A percentile compares a stretch with the other conserved stretches of the same genome.
phyloP scores from a whole-genome alignment of 2,797 vertebrate species.

The Cynodonichthys magdalenae region DNA sequence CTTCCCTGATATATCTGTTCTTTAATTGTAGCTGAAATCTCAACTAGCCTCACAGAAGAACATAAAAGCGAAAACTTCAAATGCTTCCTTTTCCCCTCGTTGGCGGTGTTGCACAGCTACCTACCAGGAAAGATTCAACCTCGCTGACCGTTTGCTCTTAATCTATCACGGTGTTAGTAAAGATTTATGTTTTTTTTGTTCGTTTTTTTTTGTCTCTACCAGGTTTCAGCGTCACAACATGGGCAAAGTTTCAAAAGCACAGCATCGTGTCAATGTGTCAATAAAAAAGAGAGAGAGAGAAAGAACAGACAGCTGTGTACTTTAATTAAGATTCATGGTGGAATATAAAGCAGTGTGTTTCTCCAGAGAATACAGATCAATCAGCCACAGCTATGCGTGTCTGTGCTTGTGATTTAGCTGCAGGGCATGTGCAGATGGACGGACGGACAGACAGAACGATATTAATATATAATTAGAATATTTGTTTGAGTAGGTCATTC shows the following conservation, averaged over 20 bases:
- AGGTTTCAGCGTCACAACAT: background rate
- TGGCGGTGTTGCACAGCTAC: constrained; percentile 1
- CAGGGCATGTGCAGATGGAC: background rate
- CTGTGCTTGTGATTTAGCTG: constrained; percentile 11
- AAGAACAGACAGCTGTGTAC: constrained; percentile 27
- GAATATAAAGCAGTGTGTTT: constrained; percentile 37
- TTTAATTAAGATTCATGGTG: constrained; percentile 53
- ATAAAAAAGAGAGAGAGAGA: background rate
- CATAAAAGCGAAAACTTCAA: constrained; percentile 28
- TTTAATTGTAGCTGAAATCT: constrained; percentile 7
- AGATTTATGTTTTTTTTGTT: background rate
- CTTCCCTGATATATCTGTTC: constrained; percentile 13
- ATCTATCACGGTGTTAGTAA: constrained; percentile 7
- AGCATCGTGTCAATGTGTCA: background rate
- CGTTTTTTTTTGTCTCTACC: constrained; percentile 21
- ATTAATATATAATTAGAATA: constrained; percentile 8
- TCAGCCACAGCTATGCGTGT: constrained; percentile 21
- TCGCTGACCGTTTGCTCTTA: constrained; percentile 11
- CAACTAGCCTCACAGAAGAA: constrained; percentile 11
- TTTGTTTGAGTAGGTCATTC: constrained; percentile 21
- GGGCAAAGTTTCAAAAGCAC: constrained; percentile 10
- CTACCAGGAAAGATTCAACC: constrained; percentile 14
- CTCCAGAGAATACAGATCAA: constrained; percentile 29
- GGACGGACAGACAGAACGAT: constrained; percentile 16
- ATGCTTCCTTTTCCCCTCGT: background rate